These are phyloP conservation scores for Phymanthus crucifer DNA, from an alignment of 92 coral and sea anemone species.

Conservation along the genomic window DNA sequence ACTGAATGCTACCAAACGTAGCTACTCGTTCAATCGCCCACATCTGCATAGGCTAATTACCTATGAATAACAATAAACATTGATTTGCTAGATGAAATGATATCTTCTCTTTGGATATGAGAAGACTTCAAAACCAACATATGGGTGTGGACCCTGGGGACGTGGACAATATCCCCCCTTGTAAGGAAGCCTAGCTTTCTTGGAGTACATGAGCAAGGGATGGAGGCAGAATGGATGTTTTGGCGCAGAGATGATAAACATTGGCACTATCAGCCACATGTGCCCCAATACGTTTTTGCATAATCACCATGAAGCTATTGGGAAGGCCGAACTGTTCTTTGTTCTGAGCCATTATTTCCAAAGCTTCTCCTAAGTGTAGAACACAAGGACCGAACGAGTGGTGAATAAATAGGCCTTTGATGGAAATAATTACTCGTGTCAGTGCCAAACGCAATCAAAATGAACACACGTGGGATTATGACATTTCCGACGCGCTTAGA, in stretches of 20 bases:
- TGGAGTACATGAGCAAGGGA: conserved; percentile 1
- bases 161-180: background rate
- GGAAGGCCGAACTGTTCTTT: conserved; percentile 60
- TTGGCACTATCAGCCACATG: conserved; percentile 76
- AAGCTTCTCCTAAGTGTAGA: conserved; percentile 47
- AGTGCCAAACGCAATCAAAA: conserved; percentile 45
- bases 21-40: conserved; percentile 22
- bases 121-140: background rate
- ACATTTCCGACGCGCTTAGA: conserved; percentile 70
- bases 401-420: conserved; percentile 60
- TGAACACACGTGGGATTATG: conserved; percentile 61
- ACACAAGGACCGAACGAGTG: conserved; percentile 63
- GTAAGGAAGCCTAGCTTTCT: background rate
- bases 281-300: conserved; percentile 81
- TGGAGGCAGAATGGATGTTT: conserved; percentile 11
- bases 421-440: conserved; percentile 56
- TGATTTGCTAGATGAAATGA: conserved; percentile 36
- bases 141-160: conserved; percentile 36
- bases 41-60: conserved; percentile 84
- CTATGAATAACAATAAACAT: conserved; percentile 78
- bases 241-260: conserved; percentile 52
- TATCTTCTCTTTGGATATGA: background rate
- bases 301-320: conserved; percentile 77
- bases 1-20: conserved; percentile 9
- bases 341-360: conserved; percentile 63